Evolutionary conservation across 1,140 invertebrate species (phyloP).

Genomic region (Sycophila sp.): DNA sequence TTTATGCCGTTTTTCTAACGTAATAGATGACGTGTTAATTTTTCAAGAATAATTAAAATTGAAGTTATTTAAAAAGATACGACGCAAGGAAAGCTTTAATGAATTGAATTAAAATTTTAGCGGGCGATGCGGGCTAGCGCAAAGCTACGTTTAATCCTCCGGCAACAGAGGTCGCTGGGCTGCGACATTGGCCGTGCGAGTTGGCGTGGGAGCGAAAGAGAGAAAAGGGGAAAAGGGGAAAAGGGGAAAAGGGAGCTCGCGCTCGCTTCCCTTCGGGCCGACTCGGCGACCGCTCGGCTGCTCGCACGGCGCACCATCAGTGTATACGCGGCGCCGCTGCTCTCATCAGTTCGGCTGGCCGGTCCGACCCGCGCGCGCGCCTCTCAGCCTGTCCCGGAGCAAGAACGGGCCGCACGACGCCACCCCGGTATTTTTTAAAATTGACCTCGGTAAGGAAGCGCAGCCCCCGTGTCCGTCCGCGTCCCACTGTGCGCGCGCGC

Average conservation of each 20-base stretch:
- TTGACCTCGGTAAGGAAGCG: neutral
- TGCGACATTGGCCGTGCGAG: slow-evolving; percentile 6
- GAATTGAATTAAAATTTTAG: too few relatives aligned
- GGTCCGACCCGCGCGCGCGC: slow-evolving; percentile 9
- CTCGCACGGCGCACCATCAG: too few relatives aligned
- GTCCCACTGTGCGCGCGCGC: neutral
- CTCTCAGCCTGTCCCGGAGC: neutral
- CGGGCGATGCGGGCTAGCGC: too few relatives aligned
- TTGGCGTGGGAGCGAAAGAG: neutral
- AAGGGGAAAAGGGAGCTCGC: neutral
- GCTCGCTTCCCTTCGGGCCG: neutral
- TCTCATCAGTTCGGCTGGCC: slow-evolving; percentile 24
- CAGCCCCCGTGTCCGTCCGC: neutral
- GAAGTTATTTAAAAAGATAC: too few relatives aligned
- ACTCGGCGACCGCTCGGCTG: neutral
- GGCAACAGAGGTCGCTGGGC: slow-evolving; percentile 19
- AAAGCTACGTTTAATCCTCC: too few relatives aligned
- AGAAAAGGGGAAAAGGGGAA: neutral
- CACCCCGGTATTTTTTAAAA: too few relatives aligned
- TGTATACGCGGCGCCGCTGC: too few relatives aligned
- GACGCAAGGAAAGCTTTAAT: too few relatives aligned
- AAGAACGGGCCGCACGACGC: too few relatives aligned
- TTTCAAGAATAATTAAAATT: too few relatives aligned
- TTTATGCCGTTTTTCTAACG: too few relatives aligned
- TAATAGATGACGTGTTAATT: too few relatives aligned